Conservation (phyloP, 23 tunicate genomes). For the Corella eumyota region DNA sequence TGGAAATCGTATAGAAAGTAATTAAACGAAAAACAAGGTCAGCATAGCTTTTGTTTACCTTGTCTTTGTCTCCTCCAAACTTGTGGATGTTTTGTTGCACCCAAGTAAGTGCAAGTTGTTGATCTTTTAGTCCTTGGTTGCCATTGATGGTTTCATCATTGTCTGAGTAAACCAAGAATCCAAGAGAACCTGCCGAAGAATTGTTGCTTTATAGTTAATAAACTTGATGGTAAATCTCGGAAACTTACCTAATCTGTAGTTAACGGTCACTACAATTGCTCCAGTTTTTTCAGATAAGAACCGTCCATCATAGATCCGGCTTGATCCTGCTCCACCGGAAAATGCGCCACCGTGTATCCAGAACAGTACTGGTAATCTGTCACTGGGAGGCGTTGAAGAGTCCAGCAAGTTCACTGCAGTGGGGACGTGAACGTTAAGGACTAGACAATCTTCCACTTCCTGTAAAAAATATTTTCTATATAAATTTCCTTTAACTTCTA, state of each 20-base stretch:
- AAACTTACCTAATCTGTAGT: conserved; percentile 77
- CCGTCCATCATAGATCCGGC: conserved; percentile 56
- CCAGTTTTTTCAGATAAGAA: conserved; percentile 38
- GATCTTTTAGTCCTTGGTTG: no score
- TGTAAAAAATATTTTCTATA: no score
- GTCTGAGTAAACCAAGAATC: no score
- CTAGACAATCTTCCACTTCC: conserved; percentile 68
- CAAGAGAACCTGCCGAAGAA: no score
- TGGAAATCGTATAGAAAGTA: no score
- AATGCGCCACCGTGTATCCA: conserved; percentile 90
- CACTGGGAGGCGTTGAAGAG: conserved; percentile 32
- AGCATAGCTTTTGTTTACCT: no score
- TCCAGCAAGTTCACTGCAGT: conserved; percentile 25
- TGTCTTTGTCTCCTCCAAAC: conserved; percentile 63
- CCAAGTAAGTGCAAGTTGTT: conserved; percentile 70
- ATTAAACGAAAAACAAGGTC: no score
- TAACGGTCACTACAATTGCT: conserved; percentile 55
- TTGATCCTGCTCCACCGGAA: conserved; percentile 38
- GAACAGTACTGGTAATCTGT: conserved; percentile 60
- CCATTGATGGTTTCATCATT: no score
- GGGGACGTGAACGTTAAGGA: conserved; percentile 65
- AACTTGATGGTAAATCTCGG: no score
- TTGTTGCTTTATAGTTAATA: no score
- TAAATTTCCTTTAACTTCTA: no score
- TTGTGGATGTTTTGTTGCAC: conserved; percentile 65